Evolutionary conservation across 64 coral and sea anemone species (phyloP).

Genomic region (Stichodactyla mertensii): DNA sequence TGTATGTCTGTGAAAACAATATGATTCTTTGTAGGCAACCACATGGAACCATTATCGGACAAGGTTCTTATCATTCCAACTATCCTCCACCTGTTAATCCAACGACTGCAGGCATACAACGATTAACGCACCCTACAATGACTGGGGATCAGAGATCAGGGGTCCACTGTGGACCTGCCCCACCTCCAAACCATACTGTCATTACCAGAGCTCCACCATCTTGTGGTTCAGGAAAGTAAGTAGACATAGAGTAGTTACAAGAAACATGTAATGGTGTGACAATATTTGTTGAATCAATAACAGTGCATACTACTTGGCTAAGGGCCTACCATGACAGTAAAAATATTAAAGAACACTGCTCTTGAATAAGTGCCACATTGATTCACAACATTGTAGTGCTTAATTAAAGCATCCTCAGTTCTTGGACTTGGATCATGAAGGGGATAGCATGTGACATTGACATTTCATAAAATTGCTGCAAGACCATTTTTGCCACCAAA

Average conservation of each 20-base stretch:
- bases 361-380: too few relatives aligned
- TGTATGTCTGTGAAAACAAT: background rate
- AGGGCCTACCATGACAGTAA: too few relatives aligned
- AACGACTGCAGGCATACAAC: slow-evolving; percentile 63
- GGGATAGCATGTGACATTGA: too few relatives aligned
- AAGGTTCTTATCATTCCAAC: slow-evolving; percentile 62
- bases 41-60: slow-evolving; percentile 45
- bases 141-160: slow-evolving; percentile 64
- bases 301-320: too few relatives aligned
- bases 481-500: too few relatives aligned
- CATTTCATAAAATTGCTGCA: too few relatives aligned
- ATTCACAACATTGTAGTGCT: too few relatives aligned
- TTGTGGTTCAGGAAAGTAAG: slow-evolving; percentile 60
- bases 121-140: slow-evolving; percentile 80
- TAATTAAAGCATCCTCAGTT: too few relatives aligned
- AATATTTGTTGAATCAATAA: too few relatives aligned
- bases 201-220: slow-evolving; percentile 62
- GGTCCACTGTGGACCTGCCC: slow-evolving; percentile 67
- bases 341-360: too few relatives aligned
- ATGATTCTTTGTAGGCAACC: slow-evolving; percentile 57
- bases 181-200: slow-evolving; percentile 79
- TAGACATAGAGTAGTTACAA: background rate
- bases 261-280: too few relatives aligned
- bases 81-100: slow-evolving; percentile 65
- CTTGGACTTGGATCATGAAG: too few relatives aligned